A percentile compares a stretch with the other conserved stretches of the same genome.
phyloP scores from a whole-genome alignment of 37 sponge, comb jelly and placozoan genomes.

The Aplysina aerophoba region DNA sequence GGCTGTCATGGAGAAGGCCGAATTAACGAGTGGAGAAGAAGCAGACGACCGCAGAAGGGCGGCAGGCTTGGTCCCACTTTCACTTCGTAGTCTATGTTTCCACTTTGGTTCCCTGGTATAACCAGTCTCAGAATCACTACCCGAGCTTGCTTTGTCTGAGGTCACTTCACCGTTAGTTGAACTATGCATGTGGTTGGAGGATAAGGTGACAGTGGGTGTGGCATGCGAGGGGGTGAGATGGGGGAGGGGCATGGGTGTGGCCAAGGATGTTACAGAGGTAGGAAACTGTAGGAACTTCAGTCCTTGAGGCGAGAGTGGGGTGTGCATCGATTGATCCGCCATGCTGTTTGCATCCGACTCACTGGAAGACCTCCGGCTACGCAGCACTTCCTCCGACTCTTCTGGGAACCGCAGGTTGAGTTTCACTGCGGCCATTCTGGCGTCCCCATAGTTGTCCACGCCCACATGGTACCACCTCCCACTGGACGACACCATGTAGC shows the following conservation, averaged over 20 bases:
- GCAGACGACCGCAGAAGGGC: neutral
- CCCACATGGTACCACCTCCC: no score
- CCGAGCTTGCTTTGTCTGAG: neutral
- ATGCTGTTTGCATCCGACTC: no score
- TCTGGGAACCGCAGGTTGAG: no score
- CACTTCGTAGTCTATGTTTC: neutral
- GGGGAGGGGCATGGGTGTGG: neutral
- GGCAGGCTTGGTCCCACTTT: neutral
- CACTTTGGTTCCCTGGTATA: neutral
- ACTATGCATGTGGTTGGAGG: neutral
- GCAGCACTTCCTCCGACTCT: no score
- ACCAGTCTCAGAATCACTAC: neutral
- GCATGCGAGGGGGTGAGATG: neutral
- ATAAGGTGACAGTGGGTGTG: neutral
- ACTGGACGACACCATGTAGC: no score
- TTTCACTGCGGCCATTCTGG: no score
- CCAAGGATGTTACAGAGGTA: neutral
- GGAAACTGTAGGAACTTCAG: slow-evolving; percentile 16
- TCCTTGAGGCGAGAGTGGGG: neutral
- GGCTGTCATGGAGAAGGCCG: slow-evolving; percentile 30
- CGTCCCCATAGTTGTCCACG: no score
- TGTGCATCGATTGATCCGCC: neutral
- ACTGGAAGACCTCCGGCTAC: no score
- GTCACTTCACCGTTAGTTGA: neutral
- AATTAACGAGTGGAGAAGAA: slow-evolving; percentile 23